Evolutionary conservation across 2,888 invertebrate species (phyloP).

Genomic region (Sesia bembeciformis): DNA sequence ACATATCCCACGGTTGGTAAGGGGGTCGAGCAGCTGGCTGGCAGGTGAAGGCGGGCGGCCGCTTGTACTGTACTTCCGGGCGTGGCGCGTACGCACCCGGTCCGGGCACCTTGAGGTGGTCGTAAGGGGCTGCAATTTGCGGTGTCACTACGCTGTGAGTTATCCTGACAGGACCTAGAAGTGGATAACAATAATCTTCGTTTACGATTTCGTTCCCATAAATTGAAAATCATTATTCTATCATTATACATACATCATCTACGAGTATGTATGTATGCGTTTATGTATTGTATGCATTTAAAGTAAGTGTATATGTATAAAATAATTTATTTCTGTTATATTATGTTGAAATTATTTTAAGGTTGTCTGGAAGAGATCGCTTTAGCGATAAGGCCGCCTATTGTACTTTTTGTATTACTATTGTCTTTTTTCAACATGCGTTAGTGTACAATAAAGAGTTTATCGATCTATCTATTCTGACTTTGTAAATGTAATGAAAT

Average conservation of each 20-base stretch:
- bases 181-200: neutral
- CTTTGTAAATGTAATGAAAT: too few species aligned
- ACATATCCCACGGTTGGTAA: conserved; percentile 39
- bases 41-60: conserved; percentile 40
- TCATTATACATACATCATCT: neutral
- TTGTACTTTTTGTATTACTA: too few species aligned
- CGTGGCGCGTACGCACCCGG: conserved; percentile 35
- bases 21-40: conserved; percentile 30
- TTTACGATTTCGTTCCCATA: neutral
- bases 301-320: too few species aligned
- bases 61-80: conserved; percentile 18
- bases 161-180: conserved; percentile 27
- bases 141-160: conserved; percentile 36
- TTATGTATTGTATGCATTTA: too few species aligned
- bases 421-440: too few species aligned
- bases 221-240: neutral
- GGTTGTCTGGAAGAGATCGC: too few species aligned
- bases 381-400: too few species aligned
- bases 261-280: neutral
- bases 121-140: conserved; percentile 18
- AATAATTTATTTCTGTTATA: too few species aligned
- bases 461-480: too few species aligned
- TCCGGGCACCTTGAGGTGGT: conserved; percentile 30
- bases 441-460: too few species aligned
- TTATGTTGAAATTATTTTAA: too few species aligned